phyloP scores from a whole-genome alignment of 1,140 invertebrate genomes.

The Oreohelix idahoensis region DNA sequence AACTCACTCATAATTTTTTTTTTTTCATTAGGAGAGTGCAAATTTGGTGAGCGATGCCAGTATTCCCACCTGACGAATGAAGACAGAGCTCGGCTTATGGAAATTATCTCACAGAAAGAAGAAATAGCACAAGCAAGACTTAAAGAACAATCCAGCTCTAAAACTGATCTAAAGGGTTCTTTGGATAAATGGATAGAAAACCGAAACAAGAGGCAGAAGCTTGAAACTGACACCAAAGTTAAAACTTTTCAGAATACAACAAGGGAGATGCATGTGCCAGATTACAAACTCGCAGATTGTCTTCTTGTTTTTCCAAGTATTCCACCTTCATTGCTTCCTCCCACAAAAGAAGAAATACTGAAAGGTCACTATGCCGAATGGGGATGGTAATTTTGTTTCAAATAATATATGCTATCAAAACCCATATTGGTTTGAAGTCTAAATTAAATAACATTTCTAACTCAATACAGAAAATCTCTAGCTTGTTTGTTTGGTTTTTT shows the following conservation, averaged over 20 bases:
- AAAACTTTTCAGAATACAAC: background rate
- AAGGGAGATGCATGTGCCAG: background rate
- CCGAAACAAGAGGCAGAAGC: slow-evolving; percentile 12
- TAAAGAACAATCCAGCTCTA: background rate
- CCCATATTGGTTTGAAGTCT: no score
- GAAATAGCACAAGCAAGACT: background rate
- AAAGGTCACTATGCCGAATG: slow-evolving; percentile 15
- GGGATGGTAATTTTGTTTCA: slow-evolving; percentile 6
- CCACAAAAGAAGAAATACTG: slow-evolving; percentile 2
- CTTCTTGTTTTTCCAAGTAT: slow-evolving; percentile 12
- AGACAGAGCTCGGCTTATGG: background rate
- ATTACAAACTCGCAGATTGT: slow-evolving; percentile 23
- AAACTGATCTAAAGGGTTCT: background rate
- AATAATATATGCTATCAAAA: no score
- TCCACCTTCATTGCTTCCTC: slow-evolving; percentile 32
- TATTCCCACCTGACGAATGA: slow-evolving; percentile 34
- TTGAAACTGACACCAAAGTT: background rate
- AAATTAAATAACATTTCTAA: no score
- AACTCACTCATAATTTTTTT: slow-evolving; percentile 10
- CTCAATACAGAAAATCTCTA: no score
- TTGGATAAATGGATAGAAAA: slow-evolving; percentile 13
- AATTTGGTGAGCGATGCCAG: slow-evolving; percentile 27
- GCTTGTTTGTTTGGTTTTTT: no score
- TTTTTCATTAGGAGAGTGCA: slow-evolving; percentile 19
- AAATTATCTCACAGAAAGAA: slow-evolving; percentile 10